Percentiles rank a stretch among this genome's conserved stretches.
phyloP scores from a whole-genome alignment of 2,797 vertebrate genomes.

The Clamator glandarius region DNA sequence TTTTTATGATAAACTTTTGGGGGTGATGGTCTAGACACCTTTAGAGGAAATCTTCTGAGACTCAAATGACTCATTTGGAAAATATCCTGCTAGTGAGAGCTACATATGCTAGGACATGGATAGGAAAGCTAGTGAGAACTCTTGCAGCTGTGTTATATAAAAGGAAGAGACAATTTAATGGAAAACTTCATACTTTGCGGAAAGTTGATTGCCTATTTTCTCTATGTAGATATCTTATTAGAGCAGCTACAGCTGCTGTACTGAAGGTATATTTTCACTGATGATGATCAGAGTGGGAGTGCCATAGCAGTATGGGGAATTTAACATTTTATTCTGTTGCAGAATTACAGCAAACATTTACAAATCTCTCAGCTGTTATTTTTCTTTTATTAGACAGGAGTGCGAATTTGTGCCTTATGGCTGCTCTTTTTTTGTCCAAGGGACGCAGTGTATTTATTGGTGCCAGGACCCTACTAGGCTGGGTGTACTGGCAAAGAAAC shows the following conservation, averaged over 20 bases:
- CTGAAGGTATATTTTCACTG: constrained; percentile 71
- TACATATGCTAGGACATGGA: constrained; percentile 59
- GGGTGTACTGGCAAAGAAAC: constrained; percentile 17
- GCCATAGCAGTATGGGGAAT: constrained; percentile 38
- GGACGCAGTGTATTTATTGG: constrained; percentile 5
- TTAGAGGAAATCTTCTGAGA: constrained; percentile 52
- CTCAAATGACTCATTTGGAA: constrained; percentile 55
- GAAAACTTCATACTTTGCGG: constrained; percentile 79
- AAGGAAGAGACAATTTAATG: constrained; percentile 78
- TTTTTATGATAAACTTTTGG: no score
- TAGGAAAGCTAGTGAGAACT: constrained; percentile 67
- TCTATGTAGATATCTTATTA: constrained; percentile 78
- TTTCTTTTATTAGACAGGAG: constrained; percentile 39
- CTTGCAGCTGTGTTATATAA: constrained; percentile 80
- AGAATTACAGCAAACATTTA: constrained; percentile 51
- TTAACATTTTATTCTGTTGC: constrained; percentile 55
- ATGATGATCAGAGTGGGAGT: constrained; percentile 57
- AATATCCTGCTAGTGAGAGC: constrained; percentile 45
- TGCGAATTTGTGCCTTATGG: constrained; percentile 31
- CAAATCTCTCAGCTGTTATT: constrained; percentile 55
- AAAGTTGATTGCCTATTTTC: constrained; percentile 85
- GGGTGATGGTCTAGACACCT: not conserved
- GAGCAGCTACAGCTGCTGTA: constrained; percentile 74
- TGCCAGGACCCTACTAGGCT: not conserved
- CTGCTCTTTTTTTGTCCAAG: constrained; percentile 42